phyloP scores from a whole-genome alignment of 2,113 vertebrate genomes.

The Catharus fuscescens region DNA sequence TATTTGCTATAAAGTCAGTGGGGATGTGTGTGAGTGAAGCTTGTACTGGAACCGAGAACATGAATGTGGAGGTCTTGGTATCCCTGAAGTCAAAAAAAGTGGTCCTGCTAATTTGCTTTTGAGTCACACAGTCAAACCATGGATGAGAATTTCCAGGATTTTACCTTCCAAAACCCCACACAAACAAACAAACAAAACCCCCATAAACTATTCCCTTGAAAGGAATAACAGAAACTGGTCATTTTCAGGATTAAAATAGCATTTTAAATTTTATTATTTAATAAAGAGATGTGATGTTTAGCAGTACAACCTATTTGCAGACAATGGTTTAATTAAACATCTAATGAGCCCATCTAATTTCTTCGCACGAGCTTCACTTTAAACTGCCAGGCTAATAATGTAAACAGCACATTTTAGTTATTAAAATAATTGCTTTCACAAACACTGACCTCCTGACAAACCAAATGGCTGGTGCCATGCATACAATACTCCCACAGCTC shows the following conservation, averaged over 20 bases:
- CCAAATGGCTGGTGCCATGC: not conserved
- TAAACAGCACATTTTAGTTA: conserved; percentile 19
- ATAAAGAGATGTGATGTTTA: not conserved
- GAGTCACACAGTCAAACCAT: not conserved
- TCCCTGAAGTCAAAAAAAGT: not conserved
- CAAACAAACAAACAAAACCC: too few species aligned
- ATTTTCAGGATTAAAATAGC: not conserved
- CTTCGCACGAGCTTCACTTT: not conserved
- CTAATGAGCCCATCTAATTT: not conserved
- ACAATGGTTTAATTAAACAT: conserved; percentile 28
- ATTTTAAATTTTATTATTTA: not conserved
- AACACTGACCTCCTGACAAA: not conserved
- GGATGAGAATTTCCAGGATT: not conserved
- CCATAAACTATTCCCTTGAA: not conserved
- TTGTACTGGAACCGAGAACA: not conserved
- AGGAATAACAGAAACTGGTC: not conserved
- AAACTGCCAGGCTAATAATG: conserved; percentile 20
- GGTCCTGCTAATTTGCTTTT: not conserved
- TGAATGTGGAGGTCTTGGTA: not conserved
- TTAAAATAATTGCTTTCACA: conserved; percentile 26
- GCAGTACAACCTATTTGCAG: not conserved
- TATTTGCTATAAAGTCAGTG: not conserved
- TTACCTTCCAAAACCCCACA: not conserved
- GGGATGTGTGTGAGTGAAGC: not conserved
- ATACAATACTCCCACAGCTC: not conserved